Evolutionary conservation across 2,797 vertebrate species (phyloP).

Genomic region (Neoniphon sammara): DNA sequence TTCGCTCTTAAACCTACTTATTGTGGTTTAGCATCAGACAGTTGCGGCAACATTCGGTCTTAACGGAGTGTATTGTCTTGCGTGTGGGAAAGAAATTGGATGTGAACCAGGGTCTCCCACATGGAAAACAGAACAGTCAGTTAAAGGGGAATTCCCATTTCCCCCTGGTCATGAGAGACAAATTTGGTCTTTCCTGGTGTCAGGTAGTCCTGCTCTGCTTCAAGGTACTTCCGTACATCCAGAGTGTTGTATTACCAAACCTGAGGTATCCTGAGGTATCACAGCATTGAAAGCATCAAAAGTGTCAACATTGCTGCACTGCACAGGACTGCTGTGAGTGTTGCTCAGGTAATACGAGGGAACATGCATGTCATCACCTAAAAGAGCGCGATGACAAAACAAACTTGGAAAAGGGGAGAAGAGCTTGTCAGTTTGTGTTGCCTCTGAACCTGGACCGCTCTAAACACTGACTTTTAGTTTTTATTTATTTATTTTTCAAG

Average conservation of each 20-base stretch:
- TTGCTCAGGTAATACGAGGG: not conserved
- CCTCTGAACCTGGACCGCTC: not conserved
- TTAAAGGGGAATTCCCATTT: not conserved
- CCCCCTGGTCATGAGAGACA: not conserved
- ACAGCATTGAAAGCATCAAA: too few relatives aligned
- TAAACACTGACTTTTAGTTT: not conserved
- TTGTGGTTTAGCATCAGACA: constrained; percentile 37
- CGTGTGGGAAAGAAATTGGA: constrained; percentile 41
- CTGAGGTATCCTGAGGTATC: not conserved
- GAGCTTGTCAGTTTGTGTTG: not conserved
- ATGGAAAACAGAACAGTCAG: not conserved
- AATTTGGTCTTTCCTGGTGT: constrained; percentile 30
- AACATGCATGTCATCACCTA: not conserved
- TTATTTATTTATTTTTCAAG: not conserved
- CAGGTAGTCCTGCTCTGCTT: constrained; percentile 5
- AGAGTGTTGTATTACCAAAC: not conserved
- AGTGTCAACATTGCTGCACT: too few relatives aligned
- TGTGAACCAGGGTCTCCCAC: constrained; percentile 31
- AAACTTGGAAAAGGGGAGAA: not conserved
- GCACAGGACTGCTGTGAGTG: not conserved
- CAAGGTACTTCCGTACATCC: not conserved
- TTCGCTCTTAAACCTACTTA: constrained; percentile 47
- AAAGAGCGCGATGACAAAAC: not conserved
- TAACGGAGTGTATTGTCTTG: constrained; percentile 30
- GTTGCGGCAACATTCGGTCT: constrained; percentile 28